Conservation (phyloP, 2,113 vertebrate genomes). For the Lathamus discolor region DNA sequence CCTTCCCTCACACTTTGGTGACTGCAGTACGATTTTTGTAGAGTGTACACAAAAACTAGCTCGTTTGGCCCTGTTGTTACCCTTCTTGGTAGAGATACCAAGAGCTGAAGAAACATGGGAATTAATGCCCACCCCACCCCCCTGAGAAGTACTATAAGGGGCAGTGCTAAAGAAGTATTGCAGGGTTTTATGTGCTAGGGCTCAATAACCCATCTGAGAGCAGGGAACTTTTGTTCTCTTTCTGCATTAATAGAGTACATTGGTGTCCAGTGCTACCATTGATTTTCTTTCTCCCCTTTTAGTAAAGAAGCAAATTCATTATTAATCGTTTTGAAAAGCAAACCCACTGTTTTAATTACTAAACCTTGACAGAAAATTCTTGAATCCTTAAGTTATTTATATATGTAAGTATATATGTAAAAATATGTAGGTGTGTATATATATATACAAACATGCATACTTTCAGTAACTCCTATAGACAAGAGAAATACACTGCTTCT, state of each 20-base stretch:
- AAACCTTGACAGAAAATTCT: neutral
- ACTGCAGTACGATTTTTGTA: neutral
- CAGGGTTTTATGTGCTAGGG: neutral
- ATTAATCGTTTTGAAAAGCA: neutral
- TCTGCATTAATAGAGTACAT: neutral
- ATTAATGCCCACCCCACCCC: neutral
- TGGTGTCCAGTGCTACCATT: neutral
- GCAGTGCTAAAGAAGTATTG: neutral
- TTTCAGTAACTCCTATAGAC: neutral
- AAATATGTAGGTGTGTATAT: neutral
- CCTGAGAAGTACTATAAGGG: neutral
- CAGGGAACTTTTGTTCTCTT: neutral
- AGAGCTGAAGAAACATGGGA: neutral
- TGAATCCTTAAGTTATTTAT: conserved; percentile 6
- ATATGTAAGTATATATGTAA: neutral
- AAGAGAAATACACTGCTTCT: neutral
- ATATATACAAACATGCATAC: neutral
- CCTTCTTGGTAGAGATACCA: neutral
- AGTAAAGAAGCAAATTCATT: neutral
- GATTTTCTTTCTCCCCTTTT: neutral
- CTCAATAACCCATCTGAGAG: neutral
- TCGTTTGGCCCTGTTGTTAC: neutral
- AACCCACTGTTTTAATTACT: neutral
- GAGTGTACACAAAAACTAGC: neutral
- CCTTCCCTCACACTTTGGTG: neutral